These are phyloP conservation scores for Steinernema feltiae DNA, from an alignment of 1,140 invertebrate genomes.

Conservation along the genomic window DNA sequence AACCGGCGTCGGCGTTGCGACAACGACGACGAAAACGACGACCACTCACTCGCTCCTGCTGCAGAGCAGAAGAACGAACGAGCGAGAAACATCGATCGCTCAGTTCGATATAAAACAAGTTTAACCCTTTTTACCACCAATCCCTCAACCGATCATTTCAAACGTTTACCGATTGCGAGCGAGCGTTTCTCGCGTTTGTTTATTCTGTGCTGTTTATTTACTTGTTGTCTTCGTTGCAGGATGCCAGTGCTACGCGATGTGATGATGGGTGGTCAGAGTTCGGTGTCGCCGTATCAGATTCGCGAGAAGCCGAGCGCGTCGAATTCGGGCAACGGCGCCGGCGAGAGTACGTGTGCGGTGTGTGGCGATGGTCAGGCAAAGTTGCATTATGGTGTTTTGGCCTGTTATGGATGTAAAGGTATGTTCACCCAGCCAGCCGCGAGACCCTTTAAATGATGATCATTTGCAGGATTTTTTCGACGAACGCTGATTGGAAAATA, in stretches of 20 bases:
- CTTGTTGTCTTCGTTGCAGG: constrained; percentile 22
- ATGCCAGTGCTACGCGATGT: constrained; percentile 31
- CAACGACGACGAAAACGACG: too few relatives aligned
- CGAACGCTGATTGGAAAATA: constrained; percentile 57
- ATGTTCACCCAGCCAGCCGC: background rate
- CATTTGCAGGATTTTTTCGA: constrained; percentile 47
- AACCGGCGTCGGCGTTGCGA: too few relatives aligned
- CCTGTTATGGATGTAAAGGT: constrained; percentile 51
- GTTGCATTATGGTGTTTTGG: constrained; percentile 51
- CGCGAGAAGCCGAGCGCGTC: constrained; percentile 19
- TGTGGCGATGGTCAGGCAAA: constrained; percentile 54
- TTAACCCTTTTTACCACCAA: constrained; percentile 9
- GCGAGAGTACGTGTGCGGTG: constrained; percentile 51
- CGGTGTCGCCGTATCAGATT: constrained; percentile 18
- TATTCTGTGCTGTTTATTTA: background rate
- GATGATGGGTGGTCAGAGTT: constrained; percentile 32
- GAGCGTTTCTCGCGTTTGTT: background rate
- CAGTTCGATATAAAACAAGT: constrained; percentile 11
- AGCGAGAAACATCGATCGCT: constrained; percentile 10
- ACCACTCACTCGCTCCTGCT: too few relatives aligned
- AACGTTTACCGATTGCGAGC: background rate
- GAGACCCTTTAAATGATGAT: background rate
- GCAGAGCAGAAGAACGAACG: too few relatives aligned
- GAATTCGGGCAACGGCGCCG: constrained; percentile 13
- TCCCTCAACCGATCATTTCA: background rate